These are phyloP conservation scores for Larimichthys crocea DNA, from an alignment of 2,113 vertebrate genomes.

Conservation along the genomic window DNA sequence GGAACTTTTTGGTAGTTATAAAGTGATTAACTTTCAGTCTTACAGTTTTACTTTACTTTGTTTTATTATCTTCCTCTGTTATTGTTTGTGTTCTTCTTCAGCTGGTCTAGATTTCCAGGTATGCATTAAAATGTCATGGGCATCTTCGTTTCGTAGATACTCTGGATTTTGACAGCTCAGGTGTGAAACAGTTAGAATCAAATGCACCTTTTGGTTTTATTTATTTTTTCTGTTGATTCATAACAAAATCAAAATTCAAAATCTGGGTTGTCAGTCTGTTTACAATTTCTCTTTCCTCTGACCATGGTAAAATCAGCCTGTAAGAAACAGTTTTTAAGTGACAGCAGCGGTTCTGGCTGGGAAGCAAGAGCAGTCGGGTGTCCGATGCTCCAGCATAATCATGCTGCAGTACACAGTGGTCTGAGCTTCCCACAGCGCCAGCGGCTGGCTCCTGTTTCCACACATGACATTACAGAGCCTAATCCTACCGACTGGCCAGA, in stretches of 20 bases:
- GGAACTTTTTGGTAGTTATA: constrained; percentile 2
- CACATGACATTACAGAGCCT: constrained; percentile 73
- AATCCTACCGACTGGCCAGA: constrained; percentile 76
- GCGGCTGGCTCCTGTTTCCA: constrained; percentile 78
- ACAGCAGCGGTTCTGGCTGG: constrained; percentile 56
- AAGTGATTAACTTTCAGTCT: neutral
- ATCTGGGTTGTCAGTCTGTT: neutral
- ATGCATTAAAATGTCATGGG: neutral
- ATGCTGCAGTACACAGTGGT: constrained; percentile 69
- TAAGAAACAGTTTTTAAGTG: constrained; percentile 30
- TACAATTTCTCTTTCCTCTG: constrained; percentile 24
- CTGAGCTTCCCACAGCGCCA: constrained; percentile 71
- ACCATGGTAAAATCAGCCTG: constrained; percentile 18
- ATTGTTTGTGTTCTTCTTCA: neutral
- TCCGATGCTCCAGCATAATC: constrained; percentile 63
- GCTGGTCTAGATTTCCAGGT: neutral
- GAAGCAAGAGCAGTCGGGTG: constrained; percentile 45
- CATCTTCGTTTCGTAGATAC: too few relatives aligned
- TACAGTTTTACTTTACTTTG: neutral
- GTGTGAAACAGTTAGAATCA: neutral
- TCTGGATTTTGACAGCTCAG: neutral
- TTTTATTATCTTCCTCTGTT: too few relatives aligned
- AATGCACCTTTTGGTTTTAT: neutral
- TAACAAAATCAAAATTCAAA: too few relatives aligned
- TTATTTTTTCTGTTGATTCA: neutral